Base-by-base conservation (phyloP, 2,888 invertebrate genomes). In the Hyalella azteca region DNA sequence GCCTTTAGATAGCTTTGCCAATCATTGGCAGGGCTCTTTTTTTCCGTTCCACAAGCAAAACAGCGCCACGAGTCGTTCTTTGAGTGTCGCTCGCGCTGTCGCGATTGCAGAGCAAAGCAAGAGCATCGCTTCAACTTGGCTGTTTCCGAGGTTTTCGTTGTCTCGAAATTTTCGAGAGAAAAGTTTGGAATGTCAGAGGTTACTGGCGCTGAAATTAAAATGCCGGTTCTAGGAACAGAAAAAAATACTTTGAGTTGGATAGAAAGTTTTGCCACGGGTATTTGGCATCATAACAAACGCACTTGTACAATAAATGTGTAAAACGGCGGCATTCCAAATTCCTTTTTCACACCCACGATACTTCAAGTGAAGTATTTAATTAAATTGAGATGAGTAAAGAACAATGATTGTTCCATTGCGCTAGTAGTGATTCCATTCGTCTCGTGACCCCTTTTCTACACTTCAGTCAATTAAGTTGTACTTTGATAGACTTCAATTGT, bases 1-100 rank as follows among this genome's bases (percentile, higher is more conserved):
- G 66, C 66, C 66, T 36, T 66, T 66, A 32, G 66, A 66, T 66
- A 36, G 66, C 66, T 66, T 66, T 66, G 66, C 66, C 66, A 66
- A 66, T 66, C 66, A 66, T 66, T 66, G 66, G 36, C 29, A 11
- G 36, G 36, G 22, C 36, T 66, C 36, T 39, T 66, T 66, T 54
- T 66, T 66, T 66, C 19, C 29, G 66, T 66, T 66, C 36, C 66
- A 36, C 29, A 7, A 19, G 29, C 59, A 32, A 22, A 59, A 36
- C 66, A 5, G 66, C 66, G 19, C 26, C 39, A 32, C 15, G 22
- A 59, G 15, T 22, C 66, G 66, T 5, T 29, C 66, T 66, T 36
- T 66, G 66, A 66, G 66, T 66, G 66, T 66, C 66, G 66, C 66
- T 39, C 36, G 4, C 66, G 66, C 36, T 66, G 66, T 66, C 66